phyloP scores from a whole-genome alignment of 2,113 vertebrate species.

The Otolemur garnettii region DNA sequence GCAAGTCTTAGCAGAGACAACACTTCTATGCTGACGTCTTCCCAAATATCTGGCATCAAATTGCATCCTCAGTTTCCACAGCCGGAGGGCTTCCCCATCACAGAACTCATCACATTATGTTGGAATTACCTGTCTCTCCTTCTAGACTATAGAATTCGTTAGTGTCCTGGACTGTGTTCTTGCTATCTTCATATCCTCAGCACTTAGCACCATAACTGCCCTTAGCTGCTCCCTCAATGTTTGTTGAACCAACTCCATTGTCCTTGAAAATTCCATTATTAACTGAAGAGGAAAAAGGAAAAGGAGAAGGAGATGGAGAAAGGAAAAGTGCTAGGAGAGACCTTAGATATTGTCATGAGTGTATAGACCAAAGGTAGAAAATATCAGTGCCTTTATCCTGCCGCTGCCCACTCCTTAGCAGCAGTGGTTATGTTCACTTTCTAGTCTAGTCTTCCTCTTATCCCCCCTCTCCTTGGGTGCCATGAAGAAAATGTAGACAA shows the following conservation, averaged over 20 bases:
- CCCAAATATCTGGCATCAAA: neutral
- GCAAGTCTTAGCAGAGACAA: neutral
- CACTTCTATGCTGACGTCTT: neutral
- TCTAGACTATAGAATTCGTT: too few species aligned
- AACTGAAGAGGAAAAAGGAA: neutral
- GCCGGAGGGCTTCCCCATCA: neutral
- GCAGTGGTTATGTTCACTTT: neutral
- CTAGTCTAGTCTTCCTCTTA: neutral
- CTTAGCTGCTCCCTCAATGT: neutral
- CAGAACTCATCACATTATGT: neutral
- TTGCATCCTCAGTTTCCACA: neutral
- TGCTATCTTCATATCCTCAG: neutral
- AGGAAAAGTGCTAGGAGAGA: neutral
- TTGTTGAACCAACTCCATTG: neutral
- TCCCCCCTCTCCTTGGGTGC: neutral
- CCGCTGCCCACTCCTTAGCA: neutral
- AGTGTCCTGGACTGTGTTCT: neutral
- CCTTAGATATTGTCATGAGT: neutral
- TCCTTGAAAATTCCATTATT: neutral
- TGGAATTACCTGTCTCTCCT: neutral
- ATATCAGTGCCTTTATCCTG: neutral
- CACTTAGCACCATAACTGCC: neutral
- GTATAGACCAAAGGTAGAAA: neutral
- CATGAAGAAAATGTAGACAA: neutral
- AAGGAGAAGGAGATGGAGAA: neutral